A percentile compares a stretch with the other conserved stretches of the same genome.
Conservation (phyloP, 2,113 vertebrate genomes). For the Tautogolabrus adspersus region DNA sequence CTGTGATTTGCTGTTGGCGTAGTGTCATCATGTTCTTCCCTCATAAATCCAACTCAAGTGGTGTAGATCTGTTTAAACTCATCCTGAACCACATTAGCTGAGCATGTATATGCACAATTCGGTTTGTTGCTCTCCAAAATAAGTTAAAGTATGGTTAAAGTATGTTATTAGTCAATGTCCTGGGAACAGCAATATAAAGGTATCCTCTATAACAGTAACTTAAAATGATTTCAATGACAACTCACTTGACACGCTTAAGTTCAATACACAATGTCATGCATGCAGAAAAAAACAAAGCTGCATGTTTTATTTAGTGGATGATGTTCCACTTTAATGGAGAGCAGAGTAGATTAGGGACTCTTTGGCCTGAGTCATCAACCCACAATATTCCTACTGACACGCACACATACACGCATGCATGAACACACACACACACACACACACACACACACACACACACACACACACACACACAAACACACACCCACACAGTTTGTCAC, state of each 20-base stretch:
- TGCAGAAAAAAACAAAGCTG: neutral
- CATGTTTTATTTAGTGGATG: too few relatives aligned
- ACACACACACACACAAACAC: slow-evolving; percentile 19
- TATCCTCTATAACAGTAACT: neutral
- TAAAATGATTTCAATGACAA: too few relatives aligned
- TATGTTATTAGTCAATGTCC: slow-evolving; percentile 19
- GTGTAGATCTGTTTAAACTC: neutral
- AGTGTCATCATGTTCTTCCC: neutral
- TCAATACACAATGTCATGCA: neutral
- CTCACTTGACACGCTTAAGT: too few relatives aligned
- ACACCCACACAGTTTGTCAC: slow-evolving; percentile 29
- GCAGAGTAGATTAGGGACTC: too few relatives aligned
- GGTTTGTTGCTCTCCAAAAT: neutral
- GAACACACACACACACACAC: slow-evolving; percentile 16
- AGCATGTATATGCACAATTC: neutral
- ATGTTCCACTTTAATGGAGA: too few relatives aligned
- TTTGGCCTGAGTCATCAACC: neutral
- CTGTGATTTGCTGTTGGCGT: neutral
- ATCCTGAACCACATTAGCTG: neutral
- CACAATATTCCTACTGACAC: too few relatives aligned
- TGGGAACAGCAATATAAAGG: slow-evolving; percentile 6
- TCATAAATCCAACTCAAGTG: neutral
- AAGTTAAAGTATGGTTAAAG: slow-evolving; percentile 7
- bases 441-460: too few relatives aligned
- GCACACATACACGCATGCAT: slow-evolving; percentile 1